Conservation (phyloP, 2,888 invertebrate genomes). For the Caenorhabditis drosophilae region DNA sequence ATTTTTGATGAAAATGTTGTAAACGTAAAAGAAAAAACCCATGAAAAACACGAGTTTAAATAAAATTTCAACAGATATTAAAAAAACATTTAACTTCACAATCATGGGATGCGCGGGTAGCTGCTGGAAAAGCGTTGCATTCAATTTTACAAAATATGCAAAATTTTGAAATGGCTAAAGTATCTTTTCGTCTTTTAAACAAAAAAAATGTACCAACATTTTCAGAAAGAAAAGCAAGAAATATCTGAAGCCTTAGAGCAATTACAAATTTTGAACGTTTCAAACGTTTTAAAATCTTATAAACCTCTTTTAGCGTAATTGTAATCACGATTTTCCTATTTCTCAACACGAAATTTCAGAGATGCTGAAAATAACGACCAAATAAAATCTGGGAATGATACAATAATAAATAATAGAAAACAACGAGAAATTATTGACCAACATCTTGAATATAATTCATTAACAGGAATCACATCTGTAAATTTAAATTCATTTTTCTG, state of each 20-base stretch:
- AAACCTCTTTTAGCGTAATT: slow-evolving; percentile 38
- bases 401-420: slow-evolving; percentile 12
- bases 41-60: neutral
- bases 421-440: slow-evolving; percentile 59
- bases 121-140: slow-evolving; percentile 58
- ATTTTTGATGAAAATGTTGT: slow-evolving; percentile 48
- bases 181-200: neutral
- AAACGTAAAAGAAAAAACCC: slow-evolving; percentile 13
- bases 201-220: neutral
- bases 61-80: slow-evolving; percentile 33
- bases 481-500: neutral
- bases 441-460: slow-evolving; percentile 52
- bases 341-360: slow-evolving; percentile 3
- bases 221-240: too few species aligned
- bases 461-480: slow-evolving; percentile 42
- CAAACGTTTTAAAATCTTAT: slow-evolving; percentile 22
- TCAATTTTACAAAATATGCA: slow-evolving; percentile 34
- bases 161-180: slow-evolving; percentile 7
- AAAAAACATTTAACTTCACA: slow-evolving; percentile 40
- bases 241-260: slow-evolving; percentile 9
- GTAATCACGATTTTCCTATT: too few species aligned
- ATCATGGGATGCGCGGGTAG: slow-evolving; percentile 60
- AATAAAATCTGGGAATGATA: slow-evolving; percentile 7
- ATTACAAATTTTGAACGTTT: slow-evolving; percentile 25
- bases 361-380: slow-evolving; percentile 13